phyloP scores from a whole-genome alignment of 2,113 vertebrate genomes.

The Baryphthengus martii region DNA sequence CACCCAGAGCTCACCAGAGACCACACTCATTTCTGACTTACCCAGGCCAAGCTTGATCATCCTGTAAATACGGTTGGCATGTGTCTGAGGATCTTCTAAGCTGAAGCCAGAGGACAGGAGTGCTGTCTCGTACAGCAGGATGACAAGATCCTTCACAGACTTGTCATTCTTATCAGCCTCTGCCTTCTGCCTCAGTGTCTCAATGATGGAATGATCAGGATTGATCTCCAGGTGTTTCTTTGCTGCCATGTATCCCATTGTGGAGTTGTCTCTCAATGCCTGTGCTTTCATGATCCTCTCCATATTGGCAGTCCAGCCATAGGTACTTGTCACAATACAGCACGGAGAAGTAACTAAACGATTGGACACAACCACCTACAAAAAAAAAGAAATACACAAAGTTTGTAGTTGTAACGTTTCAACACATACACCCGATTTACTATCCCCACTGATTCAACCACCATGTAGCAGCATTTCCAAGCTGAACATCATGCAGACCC shows the following conservation, averaged over 20 bases:
- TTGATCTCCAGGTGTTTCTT: slow-evolving; percentile 86
- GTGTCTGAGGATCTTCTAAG: slow-evolving; percentile 84
- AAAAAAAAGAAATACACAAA: fast-evolving
- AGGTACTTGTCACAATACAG: slow-evolving; percentile 80
- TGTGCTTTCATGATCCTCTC: slow-evolving; percentile 87
- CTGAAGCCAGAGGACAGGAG: slow-evolving; percentile 84
- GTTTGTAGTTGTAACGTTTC: fast-evolving
- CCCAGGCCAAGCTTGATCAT: slow-evolving; percentile 97
- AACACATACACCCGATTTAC: fast-evolving
- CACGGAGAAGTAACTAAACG: slow-evolving; percentile 80
- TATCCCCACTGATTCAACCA: fast-evolving
- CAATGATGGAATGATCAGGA: slow-evolving; percentile 80
- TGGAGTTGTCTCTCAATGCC: slow-evolving; percentile 81
- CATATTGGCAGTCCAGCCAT: slow-evolving; percentile 86
- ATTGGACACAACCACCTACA: slow-evolving; percentile 81
- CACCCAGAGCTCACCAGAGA: fast-evolving
- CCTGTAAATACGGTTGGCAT: slow-evolving; percentile 84
- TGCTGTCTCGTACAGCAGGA: slow-evolving; percentile 80
- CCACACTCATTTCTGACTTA: neutral
- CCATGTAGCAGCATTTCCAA: no score
- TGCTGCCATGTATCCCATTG: slow-evolving; percentile 87
- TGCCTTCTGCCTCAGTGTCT: slow-evolving; percentile 83
- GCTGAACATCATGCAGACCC: fast-evolving
- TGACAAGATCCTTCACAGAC: slow-evolving; percentile 85
- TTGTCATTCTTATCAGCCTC: slow-evolving; percentile 88